A percentile compares a stretch with the other conserved stretches of the same genome.
These are phyloP conservation scores for Microcebus murinus DNA, from an alignment of 2,113 vertebrate species.

Conservation along the genomic window DNA sequence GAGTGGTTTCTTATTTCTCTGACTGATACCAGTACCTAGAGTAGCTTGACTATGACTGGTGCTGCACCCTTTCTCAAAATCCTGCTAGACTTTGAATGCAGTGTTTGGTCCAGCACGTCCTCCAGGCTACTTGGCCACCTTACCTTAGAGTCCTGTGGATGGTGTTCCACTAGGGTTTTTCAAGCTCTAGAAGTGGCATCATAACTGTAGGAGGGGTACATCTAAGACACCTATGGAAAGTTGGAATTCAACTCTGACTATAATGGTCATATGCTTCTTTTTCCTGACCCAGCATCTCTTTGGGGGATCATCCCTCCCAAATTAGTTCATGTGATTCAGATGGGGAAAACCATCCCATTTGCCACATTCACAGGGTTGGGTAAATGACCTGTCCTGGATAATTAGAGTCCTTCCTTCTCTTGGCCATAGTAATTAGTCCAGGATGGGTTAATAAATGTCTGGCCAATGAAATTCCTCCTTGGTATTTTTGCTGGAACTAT, in stretches of 20 bases:
- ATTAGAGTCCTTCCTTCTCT: not conserved
- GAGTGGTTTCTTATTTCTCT: not conserved
- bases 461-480: not conserved
- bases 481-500: not conserved
- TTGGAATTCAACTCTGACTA: not conserved
- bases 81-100: not conserved
- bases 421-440: not conserved
- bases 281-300: not conserved
- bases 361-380: not conserved
- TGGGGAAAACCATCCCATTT: not conserved
- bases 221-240: slow-evolving; percentile 22
- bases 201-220: not conserved
- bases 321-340: slow-evolving; percentile 35
- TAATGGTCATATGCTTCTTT: not conserved
- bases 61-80: not conserved
- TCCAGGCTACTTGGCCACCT: not conserved
- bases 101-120: not conserved
- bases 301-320: not conserved
- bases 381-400: not conserved
- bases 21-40: not conserved
- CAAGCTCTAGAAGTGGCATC: not conserved
- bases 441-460: not conserved
- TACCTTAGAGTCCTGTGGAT: not conserved
- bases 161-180: not conserved
- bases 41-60: not conserved